phyloP scores from a whole-genome alignment of 2,797 vertebrate genomes.

The Mus minutoides region DNA sequence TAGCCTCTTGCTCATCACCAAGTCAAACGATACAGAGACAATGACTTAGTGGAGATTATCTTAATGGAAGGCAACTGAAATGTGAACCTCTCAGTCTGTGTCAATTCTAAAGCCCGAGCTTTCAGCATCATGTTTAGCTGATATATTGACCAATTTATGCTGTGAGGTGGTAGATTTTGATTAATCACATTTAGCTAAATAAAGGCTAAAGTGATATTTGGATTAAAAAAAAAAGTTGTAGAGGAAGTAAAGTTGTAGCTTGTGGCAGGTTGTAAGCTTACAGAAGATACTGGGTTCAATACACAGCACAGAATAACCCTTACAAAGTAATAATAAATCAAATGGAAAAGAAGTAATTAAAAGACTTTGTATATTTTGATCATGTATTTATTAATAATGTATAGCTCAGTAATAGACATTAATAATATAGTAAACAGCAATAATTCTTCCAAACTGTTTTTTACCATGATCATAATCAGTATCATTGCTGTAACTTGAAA shows the following conservation, averaged over 20 bases:
- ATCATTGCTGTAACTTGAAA: not conserved
- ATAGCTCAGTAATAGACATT: not conserved
- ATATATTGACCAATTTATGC: not conserved
- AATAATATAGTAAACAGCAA: not conserved
- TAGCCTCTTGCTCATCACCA: not conserved
- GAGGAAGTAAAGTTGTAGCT: no score
- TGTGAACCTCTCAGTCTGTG: not conserved
- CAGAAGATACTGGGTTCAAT: not conserved
- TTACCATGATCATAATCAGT: not conserved
- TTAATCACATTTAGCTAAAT: slow-evolving; percentile 33
- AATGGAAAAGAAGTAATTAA: not conserved
- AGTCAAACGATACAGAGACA: not conserved
- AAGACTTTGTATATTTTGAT: not conserved
- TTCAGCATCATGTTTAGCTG: not conserved
- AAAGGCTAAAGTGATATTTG: not conserved
- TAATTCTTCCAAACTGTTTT: not conserved
- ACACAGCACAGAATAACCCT: not conserved
- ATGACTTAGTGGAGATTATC: not conserved
- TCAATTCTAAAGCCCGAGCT: not conserved
- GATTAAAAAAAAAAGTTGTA: not conserved
- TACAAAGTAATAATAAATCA: not conserved
- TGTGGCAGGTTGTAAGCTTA: not conserved
- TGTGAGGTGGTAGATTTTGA: not conserved
- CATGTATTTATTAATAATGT: not conserved
- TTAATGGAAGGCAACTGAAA: not conserved